These are phyloP conservation scores for Climacteris rufus DNA, from an alignment of 2,113 vertebrate species.

Conservation along the genomic window DNA sequence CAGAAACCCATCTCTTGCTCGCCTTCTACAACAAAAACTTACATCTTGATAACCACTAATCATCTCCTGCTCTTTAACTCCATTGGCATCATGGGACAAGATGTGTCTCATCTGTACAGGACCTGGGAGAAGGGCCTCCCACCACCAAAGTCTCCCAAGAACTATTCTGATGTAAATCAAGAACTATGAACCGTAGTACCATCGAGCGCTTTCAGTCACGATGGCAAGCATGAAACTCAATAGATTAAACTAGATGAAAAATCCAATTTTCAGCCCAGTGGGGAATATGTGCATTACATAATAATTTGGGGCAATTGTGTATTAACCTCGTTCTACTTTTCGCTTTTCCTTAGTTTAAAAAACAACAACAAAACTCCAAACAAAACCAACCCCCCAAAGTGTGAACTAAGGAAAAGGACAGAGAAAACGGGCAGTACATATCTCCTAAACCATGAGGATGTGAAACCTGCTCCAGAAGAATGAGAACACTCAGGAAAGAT, in stretches of 20 bases:
- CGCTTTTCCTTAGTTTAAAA: not conserved
- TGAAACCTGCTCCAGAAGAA: not conserved
- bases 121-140: not conserved
- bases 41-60: not conserved
- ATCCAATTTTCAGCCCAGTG: not conserved
- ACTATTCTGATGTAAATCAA: not conserved
- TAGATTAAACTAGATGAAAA: not conserved
- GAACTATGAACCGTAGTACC: not conserved
- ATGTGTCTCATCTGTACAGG: not conserved
- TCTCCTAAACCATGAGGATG: not conserved
- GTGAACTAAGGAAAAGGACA: not conserved
- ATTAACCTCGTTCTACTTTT: not conserved
- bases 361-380: not conserved
- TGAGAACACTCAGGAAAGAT: not conserved
- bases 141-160: not conserved
- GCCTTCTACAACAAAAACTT: not conserved
- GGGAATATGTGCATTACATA: not conserved
- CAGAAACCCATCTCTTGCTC: not conserved
- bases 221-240: not conserved
- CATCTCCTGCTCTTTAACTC: not conserved
- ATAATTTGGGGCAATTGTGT: not conserved
- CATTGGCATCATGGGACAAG: accelerated
- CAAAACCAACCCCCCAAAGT: not conserved
- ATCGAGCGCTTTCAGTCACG: not conserved
- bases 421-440: accelerated